Conservation (phyloP, 2,888 invertebrate species). For the Rambutsinella grinnellia region DNA sequence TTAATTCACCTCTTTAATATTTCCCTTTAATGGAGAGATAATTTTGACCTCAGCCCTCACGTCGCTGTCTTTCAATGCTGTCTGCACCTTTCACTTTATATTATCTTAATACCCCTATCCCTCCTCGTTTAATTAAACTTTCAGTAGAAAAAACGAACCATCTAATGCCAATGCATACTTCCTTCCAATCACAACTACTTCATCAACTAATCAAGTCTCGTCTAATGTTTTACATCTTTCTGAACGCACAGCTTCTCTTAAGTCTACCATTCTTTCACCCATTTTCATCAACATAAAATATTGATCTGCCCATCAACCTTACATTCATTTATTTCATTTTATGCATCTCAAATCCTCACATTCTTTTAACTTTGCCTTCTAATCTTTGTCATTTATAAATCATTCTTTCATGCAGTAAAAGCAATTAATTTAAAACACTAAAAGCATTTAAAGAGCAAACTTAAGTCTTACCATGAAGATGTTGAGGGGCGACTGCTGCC, state of each 20-base stretch:
- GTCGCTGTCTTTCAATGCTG: slow-evolving; percentile 49
- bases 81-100: slow-evolving; percentile 63
- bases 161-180: slow-evolving; percentile 13
- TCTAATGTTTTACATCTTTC: too few species aligned
- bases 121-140: slow-evolving; percentile 58
- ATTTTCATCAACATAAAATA: too few species aligned
- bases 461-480: slow-evolving; percentile 56
- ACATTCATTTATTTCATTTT: too few species aligned
- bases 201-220: too few species aligned
- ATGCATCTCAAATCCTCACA: too few species aligned
- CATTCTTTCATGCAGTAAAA: too few species aligned
- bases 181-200: slow-evolving; percentile 17
- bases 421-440: slow-evolving; percentile 4
- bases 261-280: too few species aligned
- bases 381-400: not conserved
- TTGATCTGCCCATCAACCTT: too few species aligned
- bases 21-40: slow-evolving; percentile 38
- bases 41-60: slow-evolving; percentile 60
- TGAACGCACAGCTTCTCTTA: too few species aligned
- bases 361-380: not conserved
- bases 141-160: slow-evolving; percentile 46
- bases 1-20: not conserved
- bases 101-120: slow-evolving; percentile 61
- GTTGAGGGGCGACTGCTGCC: slow-evolving; percentile 42
- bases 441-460: not conserved